Percentiles rank a stretch among this genome's conserved stretches.
These are phyloP conservation scores for Rhizomys pruinosus DNA, from an alignment of 2,113 vertebrate genomes.

Conservation along the genomic window DNA sequence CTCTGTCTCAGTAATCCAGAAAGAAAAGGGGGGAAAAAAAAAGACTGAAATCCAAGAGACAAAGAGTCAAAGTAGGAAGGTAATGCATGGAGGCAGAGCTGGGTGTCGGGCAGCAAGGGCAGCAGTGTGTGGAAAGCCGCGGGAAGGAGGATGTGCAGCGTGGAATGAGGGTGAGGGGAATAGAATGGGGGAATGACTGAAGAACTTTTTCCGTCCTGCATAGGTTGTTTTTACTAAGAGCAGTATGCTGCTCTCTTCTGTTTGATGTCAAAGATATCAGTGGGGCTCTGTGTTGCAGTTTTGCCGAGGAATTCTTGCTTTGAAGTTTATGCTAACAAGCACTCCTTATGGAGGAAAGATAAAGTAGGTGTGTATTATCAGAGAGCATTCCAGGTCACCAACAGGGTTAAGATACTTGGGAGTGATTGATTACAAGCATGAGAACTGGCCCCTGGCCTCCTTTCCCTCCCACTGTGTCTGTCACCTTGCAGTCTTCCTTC, in stretches of 20 bases:
- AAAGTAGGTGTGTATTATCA: constrained; percentile 8
- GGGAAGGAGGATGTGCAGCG: background rate
- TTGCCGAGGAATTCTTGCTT: background rate
- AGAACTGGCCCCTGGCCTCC: background rate
- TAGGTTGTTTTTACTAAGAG: background rate
- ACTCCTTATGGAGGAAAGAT: background rate
- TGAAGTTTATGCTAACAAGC: background rate
- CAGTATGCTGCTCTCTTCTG: background rate
- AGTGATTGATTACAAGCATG: background rate
- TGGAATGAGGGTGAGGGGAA: background rate
- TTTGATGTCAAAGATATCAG: background rate
- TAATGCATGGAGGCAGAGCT: background rate
- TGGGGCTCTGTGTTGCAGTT: background rate
- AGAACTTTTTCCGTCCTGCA: background rate
- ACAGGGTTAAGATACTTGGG: background rate
- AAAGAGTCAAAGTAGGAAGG: background rate
- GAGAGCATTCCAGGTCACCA: background rate
- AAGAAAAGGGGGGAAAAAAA: too few species aligned
- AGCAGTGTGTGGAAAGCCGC: background rate
- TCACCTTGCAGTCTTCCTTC: background rate
- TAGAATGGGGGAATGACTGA: background rate
- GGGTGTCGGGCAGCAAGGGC: background rate
- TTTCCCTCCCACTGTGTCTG: background rate
- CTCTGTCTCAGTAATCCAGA: too few species aligned
- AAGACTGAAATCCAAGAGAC: background rate